Conservation (phyloP, 1,140 invertebrate species). For the Cepaea nemoralis region DNA sequence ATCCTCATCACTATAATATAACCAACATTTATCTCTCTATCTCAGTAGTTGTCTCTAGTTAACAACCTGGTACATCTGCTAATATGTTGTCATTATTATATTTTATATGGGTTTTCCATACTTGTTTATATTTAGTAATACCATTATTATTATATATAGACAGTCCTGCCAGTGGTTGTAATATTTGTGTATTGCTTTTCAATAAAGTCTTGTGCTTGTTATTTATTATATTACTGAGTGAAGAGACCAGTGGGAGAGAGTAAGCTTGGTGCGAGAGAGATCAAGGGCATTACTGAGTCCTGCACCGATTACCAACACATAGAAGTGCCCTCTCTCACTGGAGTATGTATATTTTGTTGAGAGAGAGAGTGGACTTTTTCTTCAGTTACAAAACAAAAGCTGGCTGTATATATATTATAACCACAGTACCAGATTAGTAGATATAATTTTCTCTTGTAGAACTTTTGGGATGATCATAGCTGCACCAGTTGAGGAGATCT, state of each 20-base stretch:
- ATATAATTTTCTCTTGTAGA: too few species aligned
- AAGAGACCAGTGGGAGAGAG: neutral
- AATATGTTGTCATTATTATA: constrained; percentile 3
- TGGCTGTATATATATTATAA: too few species aligned
- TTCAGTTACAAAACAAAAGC: too few species aligned
- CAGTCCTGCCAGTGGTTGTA: constrained; percentile 17
- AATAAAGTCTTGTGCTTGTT: constrained; percentile 5
- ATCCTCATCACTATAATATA: neutral
- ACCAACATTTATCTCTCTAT: neutral
- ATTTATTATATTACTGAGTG: neutral
- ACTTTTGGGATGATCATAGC: too few species aligned
- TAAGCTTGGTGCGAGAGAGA: too few species aligned
- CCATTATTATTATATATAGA: neutral
- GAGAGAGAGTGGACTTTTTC: neutral
- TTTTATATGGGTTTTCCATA: too few species aligned
- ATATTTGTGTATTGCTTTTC: constrained; percentile 19
- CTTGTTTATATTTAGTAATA: neutral
- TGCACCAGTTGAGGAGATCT: too few species aligned
- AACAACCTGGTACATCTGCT: neutral
- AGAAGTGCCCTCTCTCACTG: neutral
- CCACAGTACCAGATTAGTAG: too few species aligned
- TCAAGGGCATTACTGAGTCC: too few species aligned
- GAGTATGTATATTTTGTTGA: neutral
- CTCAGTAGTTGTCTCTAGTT: neutral
- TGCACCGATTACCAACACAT: neutral